Conservation (phyloP, 2,113 vertebrate species). For the Corythornis cristatus region DNA sequence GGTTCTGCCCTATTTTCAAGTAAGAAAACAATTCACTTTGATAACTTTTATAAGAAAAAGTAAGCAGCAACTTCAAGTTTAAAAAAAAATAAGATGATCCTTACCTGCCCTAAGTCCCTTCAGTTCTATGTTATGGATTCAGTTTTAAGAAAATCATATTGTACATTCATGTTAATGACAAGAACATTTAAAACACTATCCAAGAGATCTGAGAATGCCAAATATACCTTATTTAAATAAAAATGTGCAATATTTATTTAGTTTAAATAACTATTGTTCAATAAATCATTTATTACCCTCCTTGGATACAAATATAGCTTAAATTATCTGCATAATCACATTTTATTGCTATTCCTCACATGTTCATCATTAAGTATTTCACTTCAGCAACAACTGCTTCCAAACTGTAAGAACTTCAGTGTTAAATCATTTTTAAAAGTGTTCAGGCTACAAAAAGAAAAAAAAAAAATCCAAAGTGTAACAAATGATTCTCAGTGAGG, state of each 20-base stretch:
- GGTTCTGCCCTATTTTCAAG: background rate
- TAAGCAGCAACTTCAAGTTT: background rate
- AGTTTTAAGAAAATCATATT: background rate
- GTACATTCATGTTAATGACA: background rate
- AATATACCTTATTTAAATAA: background rate
- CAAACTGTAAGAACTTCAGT: background rate
- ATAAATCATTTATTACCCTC: background rate
- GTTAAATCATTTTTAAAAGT: background rate
- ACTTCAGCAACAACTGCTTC: constrained; percentile 1
- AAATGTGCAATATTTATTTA: background rate
- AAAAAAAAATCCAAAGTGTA: background rate
- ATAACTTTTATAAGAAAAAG: background rate
- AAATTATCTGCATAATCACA: background rate
- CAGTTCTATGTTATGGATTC: background rate
- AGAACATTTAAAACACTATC: background rate
- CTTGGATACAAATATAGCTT: background rate
- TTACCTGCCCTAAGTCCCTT: background rate
- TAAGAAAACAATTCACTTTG: background rate
- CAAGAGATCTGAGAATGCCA: background rate
- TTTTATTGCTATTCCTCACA: background rate
- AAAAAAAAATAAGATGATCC: background rate
- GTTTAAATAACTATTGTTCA: background rate
- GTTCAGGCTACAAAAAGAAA: background rate
- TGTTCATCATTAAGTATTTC: background rate
- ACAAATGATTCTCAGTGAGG: background rate